These are phyloP conservation scores for Trogon melanurus DNA, from an alignment of 2,113 vertebrate species.

Conservation along the genomic window DNA sequence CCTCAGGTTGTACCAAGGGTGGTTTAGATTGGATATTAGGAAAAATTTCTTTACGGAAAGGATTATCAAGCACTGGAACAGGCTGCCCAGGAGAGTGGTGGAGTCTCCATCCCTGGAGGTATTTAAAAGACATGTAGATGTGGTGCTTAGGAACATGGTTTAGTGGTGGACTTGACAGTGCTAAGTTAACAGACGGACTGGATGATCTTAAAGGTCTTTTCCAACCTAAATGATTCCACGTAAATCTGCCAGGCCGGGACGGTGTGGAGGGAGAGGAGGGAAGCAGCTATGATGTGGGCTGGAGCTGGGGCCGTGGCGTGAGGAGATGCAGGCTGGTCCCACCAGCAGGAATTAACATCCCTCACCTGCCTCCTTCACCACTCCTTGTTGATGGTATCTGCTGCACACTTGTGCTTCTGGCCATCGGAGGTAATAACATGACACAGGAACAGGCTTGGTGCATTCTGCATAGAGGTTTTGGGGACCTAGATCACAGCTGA, in stretches of 20 bases:
- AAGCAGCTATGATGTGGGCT: neutral
- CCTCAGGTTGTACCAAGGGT: no score
- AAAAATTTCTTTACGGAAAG: no score
- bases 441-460: neutral
- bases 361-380: neutral
- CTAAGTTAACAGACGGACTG: no score
- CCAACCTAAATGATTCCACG: no score
- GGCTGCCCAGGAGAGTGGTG: no score
- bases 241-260: neutral
- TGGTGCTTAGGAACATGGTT: no score
- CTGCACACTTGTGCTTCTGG: accelerated
- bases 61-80: no score
- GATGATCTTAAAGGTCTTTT: no score
- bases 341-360: neutral
- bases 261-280: neutral
- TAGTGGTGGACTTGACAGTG: no score
- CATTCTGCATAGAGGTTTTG: neutral
- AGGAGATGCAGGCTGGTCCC: neutral
- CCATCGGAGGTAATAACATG: accelerated
- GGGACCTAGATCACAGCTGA: neutral
- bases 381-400: neutral
- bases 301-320: neutral
- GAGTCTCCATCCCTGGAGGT: no score
- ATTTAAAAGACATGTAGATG: no score
- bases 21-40: no score